Evolutionary conservation across 1,140 invertebrate species (phyloP), one percentile per base, ranked within the genome.

Genomic region (Notospermus geniculatus): DNA sequence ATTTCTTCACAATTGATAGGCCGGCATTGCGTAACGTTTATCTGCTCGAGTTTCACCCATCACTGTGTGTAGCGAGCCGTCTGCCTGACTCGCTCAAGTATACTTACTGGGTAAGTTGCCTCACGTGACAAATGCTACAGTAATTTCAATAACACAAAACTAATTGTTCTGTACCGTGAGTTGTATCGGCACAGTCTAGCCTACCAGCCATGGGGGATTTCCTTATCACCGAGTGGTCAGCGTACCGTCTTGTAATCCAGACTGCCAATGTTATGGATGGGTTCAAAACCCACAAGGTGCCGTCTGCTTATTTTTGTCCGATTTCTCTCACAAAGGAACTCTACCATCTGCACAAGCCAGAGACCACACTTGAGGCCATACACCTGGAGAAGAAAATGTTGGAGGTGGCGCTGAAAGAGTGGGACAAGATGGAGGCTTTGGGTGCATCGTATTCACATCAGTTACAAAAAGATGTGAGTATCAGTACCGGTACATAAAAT

Each of bases 11-110:
- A 7, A 36, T 36, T 15, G 15, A 19, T 61, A 79, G 79, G 30
- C 70, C 77, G 55, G 75, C 75, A 23, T 56, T 80, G 65, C 74
- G 72, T 61, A 78, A 76, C 60, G 62, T 80, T n/a, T 82, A 71
- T 57, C 69, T 82, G 65, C 59, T 82, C 23, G 80, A 82, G 67
- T 80, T 80, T 57, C 80, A 81, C 58, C 78, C 79, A 13, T 78
- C 72, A 30, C 63, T 82, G 30, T 72, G 76, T 32, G 65, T 80
- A 22, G 76, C 76, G 32, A 72, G 73, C 62, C 70, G 71, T 11
- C 65, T 82, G 17, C 76, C 79, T 23, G 57, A 68, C 22, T 74
- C 78, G 28, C 59, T 82, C 5, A 71, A 73, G 50, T 73, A 78
- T 67, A 71, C 75, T 4, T 67, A 56, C 46, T 69, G 68, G 65